phyloP scores from a whole-genome alignment of 2,797 vertebrate species.

The Channa striata region DNA sequence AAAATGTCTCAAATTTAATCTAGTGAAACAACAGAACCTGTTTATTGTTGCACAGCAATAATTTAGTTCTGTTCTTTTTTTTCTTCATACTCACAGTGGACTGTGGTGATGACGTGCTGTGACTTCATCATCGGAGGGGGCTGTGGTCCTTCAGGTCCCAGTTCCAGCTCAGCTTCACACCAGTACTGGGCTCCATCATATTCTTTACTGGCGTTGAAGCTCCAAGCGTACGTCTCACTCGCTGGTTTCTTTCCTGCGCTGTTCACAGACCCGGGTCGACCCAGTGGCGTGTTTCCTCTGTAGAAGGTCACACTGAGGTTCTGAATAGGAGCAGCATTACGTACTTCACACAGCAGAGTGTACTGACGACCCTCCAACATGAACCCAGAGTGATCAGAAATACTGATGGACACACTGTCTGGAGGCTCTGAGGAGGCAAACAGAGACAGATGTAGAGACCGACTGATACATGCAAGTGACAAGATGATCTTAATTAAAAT shows the following conservation, averaged over 20 bases:
- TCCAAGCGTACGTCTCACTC: slow-evolving; percentile 39
- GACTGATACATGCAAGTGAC: too few species aligned
- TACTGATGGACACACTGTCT: slow-evolving; percentile 57
- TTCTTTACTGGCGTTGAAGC: slow-evolving; percentile 40
- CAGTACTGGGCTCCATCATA: slow-evolving; percentile 71
- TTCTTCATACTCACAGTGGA: slow-evolving; percentile 69
- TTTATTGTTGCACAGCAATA: not conserved
- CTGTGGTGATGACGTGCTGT: slow-evolving; percentile 13
- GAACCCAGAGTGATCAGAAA: slow-evolving; percentile 35
- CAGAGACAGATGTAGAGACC: not conserved
- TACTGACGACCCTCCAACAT: slow-evolving; percentile 43
- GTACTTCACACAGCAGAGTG: slow-evolving; percentile 64
- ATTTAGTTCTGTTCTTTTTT: not conserved
- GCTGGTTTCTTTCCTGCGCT: slow-evolving; percentile 34
- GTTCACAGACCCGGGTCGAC: not conserved
- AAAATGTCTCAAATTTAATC: too few species aligned
- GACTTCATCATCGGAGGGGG: slow-evolving; percentile 1
- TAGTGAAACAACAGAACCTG: too few species aligned
- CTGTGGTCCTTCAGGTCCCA: slow-evolving; percentile 62
- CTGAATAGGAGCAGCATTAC: slow-evolving; percentile 54
- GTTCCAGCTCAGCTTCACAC: slow-evolving; percentile 72
- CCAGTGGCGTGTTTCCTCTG: slow-evolving; percentile 41
- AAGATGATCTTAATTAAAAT: too few species aligned
- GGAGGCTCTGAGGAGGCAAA: slow-evolving; percentile 67
- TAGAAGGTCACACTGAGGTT: slow-evolving; percentile 69